phyloP scores from a whole-genome alignment of 1,140 invertebrate genomes.

The Heliconius hermathena region DNA sequence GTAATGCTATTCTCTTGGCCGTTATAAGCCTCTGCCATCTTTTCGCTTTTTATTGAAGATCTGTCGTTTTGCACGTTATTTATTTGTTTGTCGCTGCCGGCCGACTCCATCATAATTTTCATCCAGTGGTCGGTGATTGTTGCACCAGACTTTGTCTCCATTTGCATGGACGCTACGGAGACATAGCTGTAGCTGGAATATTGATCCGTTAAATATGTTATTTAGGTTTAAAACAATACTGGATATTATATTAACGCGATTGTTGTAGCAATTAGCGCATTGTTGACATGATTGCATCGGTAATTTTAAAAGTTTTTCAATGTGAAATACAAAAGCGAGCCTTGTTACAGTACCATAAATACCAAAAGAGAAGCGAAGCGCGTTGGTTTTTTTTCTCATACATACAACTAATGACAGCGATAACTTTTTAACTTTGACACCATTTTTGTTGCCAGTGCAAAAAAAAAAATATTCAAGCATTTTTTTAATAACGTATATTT shows the following conservation, averaged over 20 bases:
- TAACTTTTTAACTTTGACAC: constrained; percentile 68
- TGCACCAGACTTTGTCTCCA: constrained; percentile 71
- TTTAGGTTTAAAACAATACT: constrained; percentile 50
- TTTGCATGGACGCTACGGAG: constrained; percentile 68
- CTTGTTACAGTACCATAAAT: constrained; percentile 81
- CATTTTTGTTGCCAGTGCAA: constrained; percentile 49
- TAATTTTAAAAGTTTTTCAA: constrained; percentile 63
- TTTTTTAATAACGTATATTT: neutral
- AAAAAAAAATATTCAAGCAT: neutral
- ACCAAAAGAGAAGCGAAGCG: constrained; percentile 81
- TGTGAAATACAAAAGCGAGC: constrained; percentile 77
- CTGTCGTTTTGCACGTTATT: constrained; percentile 54
- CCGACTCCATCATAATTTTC: constrained; percentile 78
- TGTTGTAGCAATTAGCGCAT: constrained; percentile 60
- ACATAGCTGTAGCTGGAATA: constrained; percentile 59
- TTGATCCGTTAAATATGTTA: constrained; percentile 66
- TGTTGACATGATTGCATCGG: constrained; percentile 71
- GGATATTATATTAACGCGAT: constrained; percentile 44
- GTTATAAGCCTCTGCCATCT: constrained; percentile 73
- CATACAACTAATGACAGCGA: constrained; percentile 68
- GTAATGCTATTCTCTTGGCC: constrained; percentile 60
- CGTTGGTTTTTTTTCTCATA: constrained; percentile 73
- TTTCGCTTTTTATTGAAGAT: constrained; percentile 71
- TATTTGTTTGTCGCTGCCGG: constrained; percentile 65
- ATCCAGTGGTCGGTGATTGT: constrained; percentile 76